Percentiles rank a stretch among this genome's conserved stretches.
Evolutionary conservation across 2,797 vertebrate species (phyloP).

Genomic region (Gastrophryne carolinensis): DNA sequence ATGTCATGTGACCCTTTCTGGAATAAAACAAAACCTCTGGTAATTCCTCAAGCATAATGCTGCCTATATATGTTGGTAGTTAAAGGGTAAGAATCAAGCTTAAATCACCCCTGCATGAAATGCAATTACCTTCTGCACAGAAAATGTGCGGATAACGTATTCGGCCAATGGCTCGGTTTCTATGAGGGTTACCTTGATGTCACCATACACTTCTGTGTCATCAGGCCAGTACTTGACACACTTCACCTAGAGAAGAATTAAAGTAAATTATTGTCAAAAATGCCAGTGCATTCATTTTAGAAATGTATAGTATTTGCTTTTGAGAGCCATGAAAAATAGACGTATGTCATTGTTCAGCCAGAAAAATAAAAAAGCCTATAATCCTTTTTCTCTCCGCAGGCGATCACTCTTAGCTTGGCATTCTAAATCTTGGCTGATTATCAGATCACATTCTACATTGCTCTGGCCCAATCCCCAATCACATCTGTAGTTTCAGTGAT

Average conservation of each 20-base stretch:
- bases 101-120: not conserved
- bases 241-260: constrained; percentile 77
- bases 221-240: constrained; percentile 97
- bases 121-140: constrained; percentile 89
- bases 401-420: too few species aligned
- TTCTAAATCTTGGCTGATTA: too few species aligned
- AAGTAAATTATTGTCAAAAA: not conserved
- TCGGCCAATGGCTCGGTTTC: constrained; percentile 94
- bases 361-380: too few species aligned
- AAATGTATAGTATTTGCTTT: too few species aligned
- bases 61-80: too few species aligned
- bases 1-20: constrained; percentile 98
- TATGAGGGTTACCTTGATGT: constrained; percentile 94
- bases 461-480: too few species aligned
- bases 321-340: too few species aligned
- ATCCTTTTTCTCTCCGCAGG: too few species aligned
- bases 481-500: too few species aligned
- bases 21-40: constrained; percentile 58
- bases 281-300: not conserved
- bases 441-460: too few species aligned
- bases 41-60: constrained; percentile 34
- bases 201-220: constrained; percentile 91
- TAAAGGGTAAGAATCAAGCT: too few species aligned
- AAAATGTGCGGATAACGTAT: constrained; percentile 94
- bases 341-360: too few species aligned